Percentiles rank a stretch among this genome's conserved stretches.
Evolutionary conservation across 2,113 vertebrate genomes (phyloP).

Genomic region (Brevimyrus niger): DNA sequence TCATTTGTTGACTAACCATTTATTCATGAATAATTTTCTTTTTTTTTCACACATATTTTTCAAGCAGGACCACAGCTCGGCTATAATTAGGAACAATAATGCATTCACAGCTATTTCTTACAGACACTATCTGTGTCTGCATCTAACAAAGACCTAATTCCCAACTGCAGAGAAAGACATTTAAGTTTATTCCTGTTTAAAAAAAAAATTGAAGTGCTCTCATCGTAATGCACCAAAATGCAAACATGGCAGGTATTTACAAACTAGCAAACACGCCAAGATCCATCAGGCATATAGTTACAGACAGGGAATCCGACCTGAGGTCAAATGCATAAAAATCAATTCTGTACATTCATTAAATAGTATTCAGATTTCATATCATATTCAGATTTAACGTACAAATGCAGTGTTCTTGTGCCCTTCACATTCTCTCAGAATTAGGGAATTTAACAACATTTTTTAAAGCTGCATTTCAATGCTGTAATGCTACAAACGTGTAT

Average conservation of each 20-base stretch:
- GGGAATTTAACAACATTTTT: neutral
- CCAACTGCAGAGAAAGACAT: neutral
- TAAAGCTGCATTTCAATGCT: neutral
- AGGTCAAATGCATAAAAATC: constrained; percentile 5
- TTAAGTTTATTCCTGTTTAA: neutral
- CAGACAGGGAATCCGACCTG: neutral
- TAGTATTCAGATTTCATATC: too few relatives aligned
- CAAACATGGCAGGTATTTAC: neutral
- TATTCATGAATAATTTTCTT: neutral
- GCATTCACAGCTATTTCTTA: neutral
- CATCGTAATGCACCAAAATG: constrained; percentile 5
- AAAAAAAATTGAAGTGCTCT: neutral
- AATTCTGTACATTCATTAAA: neutral
- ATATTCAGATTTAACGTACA: neutral
- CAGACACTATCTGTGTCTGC: neutral
- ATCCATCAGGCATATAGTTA: neutral
- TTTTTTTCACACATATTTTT: neutral
- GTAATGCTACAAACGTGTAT: neutral
- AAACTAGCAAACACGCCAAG: neutral
- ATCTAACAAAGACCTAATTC: neutral
- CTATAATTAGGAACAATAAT: neutral
- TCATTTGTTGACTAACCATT: neutral
- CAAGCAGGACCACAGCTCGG: constrained; percentile 13
- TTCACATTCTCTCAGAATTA: neutral
- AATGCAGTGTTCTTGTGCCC: neutral